Evolutionary conservation across 2,888 invertebrate species (phyloP).

Genomic region (Hemaris fuciformis): DNA sequence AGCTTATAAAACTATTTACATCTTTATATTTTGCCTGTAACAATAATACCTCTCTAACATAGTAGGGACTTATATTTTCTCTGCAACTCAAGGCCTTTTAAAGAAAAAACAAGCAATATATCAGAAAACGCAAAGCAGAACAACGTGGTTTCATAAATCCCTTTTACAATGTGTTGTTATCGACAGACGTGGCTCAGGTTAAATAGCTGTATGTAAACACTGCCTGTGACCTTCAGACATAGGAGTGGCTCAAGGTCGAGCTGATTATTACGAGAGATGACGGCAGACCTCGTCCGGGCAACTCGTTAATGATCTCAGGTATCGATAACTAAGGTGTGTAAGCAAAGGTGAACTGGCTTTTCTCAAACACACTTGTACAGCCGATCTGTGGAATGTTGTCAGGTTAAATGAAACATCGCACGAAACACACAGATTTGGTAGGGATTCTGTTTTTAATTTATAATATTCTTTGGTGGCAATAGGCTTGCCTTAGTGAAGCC

Average conservation of each 20-base stretch:
- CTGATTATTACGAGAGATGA: slow-evolving; percentile 13
- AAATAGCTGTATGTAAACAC: slow-evolving; percentile 2
- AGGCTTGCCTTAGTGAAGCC: too few relatives aligned
- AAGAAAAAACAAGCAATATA: background rate
- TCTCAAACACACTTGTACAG: background rate
- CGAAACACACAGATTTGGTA: too few relatives aligned
- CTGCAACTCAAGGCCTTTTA: background rate
- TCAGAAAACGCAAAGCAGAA: background rate
- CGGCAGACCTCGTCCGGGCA: slow-evolving; percentile 7
- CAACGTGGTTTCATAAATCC: background rate
- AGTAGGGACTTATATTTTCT: background rate
- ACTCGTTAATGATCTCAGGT: background rate
- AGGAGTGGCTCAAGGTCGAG: slow-evolving; percentile 21
- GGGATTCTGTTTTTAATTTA: too few relatives aligned
- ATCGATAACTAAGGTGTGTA: background rate
- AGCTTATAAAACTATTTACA: too few relatives aligned
- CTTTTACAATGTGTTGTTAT: background rate
- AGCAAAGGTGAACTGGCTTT: background rate
- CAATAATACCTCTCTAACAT: too few relatives aligned
- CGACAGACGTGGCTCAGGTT: background rate
- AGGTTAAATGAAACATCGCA: too few relatives aligned
- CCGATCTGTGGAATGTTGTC: background rate
- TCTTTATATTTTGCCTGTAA: too few relatives aligned
- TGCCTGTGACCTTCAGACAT: slow-evolving; percentile 20
- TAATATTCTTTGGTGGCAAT: too few relatives aligned